phyloP scores from a whole-genome alignment of 2,113 vertebrate genomes.

The Ptyas mucosa region DNA sequence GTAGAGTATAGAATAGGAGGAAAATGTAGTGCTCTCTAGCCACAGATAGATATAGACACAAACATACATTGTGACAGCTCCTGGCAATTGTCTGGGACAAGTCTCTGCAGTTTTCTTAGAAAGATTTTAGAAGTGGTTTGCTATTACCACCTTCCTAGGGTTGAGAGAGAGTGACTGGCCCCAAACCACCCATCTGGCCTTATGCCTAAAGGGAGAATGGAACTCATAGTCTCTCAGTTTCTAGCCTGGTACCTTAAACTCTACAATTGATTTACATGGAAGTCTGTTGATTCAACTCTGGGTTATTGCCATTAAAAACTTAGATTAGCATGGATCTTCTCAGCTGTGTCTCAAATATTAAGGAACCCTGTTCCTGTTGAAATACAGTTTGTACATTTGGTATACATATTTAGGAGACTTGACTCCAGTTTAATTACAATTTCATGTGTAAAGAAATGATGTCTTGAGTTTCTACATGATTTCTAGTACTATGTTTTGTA shows the following conservation, averaged over 20 bases:
- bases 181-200: background rate
- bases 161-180: background rate
- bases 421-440: background rate
- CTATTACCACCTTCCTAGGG: background rate
- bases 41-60: background rate
- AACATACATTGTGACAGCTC: background rate
- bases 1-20: background rate
- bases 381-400: background rate
- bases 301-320: background rate
- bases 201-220: background rate
- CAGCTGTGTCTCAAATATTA: background rate
- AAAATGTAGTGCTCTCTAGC: background rate
- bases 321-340: background rate
- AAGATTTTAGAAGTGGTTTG: background rate
- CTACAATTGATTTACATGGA: background rate
- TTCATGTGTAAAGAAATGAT: background rate
- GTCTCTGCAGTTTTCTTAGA: background rate
- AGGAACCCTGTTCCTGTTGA: background rate
- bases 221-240: background rate
- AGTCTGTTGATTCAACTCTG: background rate
- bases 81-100: background rate
- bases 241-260: background rate
- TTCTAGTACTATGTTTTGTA: background rate
- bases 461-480: background rate
- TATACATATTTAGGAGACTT: background rate